phyloP scores from a whole-genome alignment of 1,140 invertebrate genomes.

The Orussus abietinus region DNA sequence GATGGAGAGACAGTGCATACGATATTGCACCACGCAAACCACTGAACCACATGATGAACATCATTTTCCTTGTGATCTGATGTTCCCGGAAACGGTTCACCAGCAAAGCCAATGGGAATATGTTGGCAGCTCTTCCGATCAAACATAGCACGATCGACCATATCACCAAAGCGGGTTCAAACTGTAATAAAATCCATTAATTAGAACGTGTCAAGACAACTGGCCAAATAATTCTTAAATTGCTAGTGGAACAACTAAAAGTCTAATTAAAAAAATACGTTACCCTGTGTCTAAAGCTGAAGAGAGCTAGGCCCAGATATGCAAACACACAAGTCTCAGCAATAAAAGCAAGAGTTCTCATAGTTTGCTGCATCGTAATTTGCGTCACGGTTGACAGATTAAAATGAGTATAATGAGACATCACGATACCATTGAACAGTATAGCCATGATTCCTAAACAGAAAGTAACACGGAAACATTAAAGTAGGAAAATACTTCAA shows the following conservation, averaged over 20 bases:
- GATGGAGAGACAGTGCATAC: slow-evolving; percentile 93
- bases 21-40: slow-evolving; percentile 95
- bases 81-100: slow-evolving; percentile 96
- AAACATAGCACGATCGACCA: slow-evolving; percentile 93
- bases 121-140: slow-evolving; percentile 91
- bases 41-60: slow-evolving; percentile 99
- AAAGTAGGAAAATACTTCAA: slow-evolving; percentile 1
- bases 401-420: slow-evolving; percentile 99
- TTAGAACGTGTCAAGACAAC: not conserved
- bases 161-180: slow-evolving; percentile 79
- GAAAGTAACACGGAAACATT: slow-evolving; percentile 16
- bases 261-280: slow-evolving; percentile 9
- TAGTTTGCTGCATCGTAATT: slow-evolving; percentile 98
- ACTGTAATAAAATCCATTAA: slow-evolving; percentile 23
- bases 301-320: slow-evolving; percentile 96
- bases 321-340: slow-evolving; percentile 99
- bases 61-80: slow-evolving; percentile 97
- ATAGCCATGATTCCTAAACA: slow-evolving; percentile 96
- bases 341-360: slow-evolving; percentile 95
- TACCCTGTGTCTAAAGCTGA: slow-evolving; percentile 85
- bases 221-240: slow-evolving; percentile 6
- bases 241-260: not conserved
- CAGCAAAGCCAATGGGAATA: slow-evolving; percentile 90
- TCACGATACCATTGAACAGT: slow-evolving; percentile 96
- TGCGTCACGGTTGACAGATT: slow-evolving; percentile 98